Evolutionary conservation across 2,888 invertebrate genomes (phyloP).

Genomic region (Andrena haemorrhoa): DNA sequence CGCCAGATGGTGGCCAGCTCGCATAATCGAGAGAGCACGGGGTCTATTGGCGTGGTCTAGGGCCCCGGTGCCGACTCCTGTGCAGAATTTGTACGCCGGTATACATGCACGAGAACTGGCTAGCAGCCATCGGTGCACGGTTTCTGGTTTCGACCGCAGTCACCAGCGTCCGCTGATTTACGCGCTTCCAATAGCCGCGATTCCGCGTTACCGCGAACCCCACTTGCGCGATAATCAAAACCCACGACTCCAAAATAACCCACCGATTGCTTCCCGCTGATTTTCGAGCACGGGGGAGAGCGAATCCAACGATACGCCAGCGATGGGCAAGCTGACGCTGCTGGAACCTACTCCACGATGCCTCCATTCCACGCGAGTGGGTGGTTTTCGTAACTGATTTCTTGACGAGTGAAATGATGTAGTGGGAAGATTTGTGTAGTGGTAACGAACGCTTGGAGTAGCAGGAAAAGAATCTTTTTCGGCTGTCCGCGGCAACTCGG

Average conservation of each 20-base stretch:
- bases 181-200: constrained; percentile 63
- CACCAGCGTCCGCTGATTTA: constrained; percentile 67
- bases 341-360: not conserved
- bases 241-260: constrained; percentile 54
- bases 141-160: constrained; percentile 56
- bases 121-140: constrained; percentile 42
- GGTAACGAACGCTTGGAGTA: too few relatives aligned
- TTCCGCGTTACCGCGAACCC: constrained; percentile 49
- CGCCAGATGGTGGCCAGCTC: constrained; percentile 72
- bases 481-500: not conserved
- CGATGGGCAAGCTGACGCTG: constrained; percentile 18
- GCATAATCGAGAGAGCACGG: constrained; percentile 70
- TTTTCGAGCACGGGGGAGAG: constrained; percentile 20
- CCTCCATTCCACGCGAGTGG: not conserved
- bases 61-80: constrained; percentile 31
- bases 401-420: too few relatives aligned
- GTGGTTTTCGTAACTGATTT: too few relatives aligned
- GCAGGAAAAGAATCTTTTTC: too few relatives aligned
- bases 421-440: too few relatives aligned
- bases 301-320: not conserved
- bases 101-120: constrained; percentile 55
- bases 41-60: constrained; percentile 56
- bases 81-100: constrained; percentile 37
- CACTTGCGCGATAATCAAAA: constrained; percentile 57
- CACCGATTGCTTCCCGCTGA: constrained; percentile 40